Base-by-base conservation (phyloP, 2,797 vertebrate genomes). In the Sparidentex hasta region DNA sequence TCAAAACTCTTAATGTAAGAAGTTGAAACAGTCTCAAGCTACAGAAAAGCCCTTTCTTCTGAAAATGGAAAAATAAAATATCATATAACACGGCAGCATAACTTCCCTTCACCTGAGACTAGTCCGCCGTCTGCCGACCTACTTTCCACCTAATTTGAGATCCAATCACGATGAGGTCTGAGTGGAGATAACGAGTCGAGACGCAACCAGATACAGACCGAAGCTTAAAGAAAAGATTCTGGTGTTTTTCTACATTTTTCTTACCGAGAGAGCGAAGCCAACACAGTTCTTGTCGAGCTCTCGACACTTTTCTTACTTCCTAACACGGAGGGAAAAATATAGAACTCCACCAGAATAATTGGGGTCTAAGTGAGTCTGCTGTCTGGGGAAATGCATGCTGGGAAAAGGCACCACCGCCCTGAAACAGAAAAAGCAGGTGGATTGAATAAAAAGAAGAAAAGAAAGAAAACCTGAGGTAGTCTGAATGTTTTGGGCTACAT, bases 391-490 rank as follows among this genome's bases (percentile, higher is more conserved):
- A 75, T 71, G 76, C 71, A 76, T 81, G 80, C 52, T 74, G 69
- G 41, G 77, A 74, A 6, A 25, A 23, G 5, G 44, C 46, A 51
- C 17, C 46, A 11, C 16, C 52, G 7, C 38, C 16, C 33, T 5
- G 18, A 76, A 50, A 43, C 33, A 14, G 57, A 59, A 14, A 47
- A 55, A 20, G 62, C 54, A 41, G 65, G 78, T 51, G 70, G 11
- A 23, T 16, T 27, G 27, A n/a, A 50, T 38, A 65, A 8, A 43
- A 5, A 21, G 13, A 43, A 18, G 20, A 11, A 33, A 41, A 41
- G 11, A 46, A 66, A 48, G 68, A 75, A 43, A 83, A 71, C 81
- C 84, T 89, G 91, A 93, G 91, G 90, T 92, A 91, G 87, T 84
- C 82, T 85, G 87, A 83, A 75, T 71, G 78, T 77, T 77, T 44